Conservation (phyloP, 1,140 invertebrate genomes). For the Zaprionus gabonicus region DNA sequence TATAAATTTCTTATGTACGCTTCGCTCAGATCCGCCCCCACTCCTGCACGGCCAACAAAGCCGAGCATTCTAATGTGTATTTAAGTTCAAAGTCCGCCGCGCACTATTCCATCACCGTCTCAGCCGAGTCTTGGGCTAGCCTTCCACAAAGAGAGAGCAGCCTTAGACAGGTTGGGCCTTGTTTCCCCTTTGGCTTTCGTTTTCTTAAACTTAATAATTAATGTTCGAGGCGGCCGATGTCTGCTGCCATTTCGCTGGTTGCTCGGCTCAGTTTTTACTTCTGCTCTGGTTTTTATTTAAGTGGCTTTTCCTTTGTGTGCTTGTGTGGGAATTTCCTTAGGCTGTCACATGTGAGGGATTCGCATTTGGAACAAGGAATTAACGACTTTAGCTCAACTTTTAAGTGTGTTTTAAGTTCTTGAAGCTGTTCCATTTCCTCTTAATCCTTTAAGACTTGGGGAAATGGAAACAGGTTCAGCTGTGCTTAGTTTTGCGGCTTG, state of each 20-base stretch:
- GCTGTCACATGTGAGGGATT: conserved; percentile 52
- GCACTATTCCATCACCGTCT: conserved; percentile 59
- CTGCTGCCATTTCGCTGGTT: conserved; percentile 61
- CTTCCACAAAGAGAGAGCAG: background rate
- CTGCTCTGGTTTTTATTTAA: conserved; percentile 54
- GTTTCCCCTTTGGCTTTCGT: conserved; percentile 59
- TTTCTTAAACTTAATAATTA: conserved; percentile 77
- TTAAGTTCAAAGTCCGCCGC: conserved; percentile 55
- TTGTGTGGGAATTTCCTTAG: conserved; percentile 32
- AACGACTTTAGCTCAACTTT: conserved; percentile 44
- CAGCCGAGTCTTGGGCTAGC: background rate
- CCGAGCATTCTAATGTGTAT: conserved; percentile 69
- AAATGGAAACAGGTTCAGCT: background rate
- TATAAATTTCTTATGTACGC: conserved; percentile 73
- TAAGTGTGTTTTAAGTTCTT: conserved; percentile 39
- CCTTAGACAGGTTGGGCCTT: conserved; percentile 30
- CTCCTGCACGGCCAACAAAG: conserved; percentile 3
- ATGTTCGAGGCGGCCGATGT: conserved; percentile 62
- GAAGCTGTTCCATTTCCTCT: conserved; percentile 20
- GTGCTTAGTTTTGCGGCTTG: conserved; percentile 88
- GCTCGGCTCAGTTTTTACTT: conserved; percentile 11
- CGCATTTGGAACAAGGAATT: conserved; percentile 60
- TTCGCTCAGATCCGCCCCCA: conserved; percentile 62
- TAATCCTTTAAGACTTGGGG: background rate
- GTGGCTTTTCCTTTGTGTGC: conserved; percentile 58